These are phyloP conservation scores for Chunga burmeisteri DNA, from an alignment of 2,113 vertebrate genomes.

Conservation along the genomic window DNA sequence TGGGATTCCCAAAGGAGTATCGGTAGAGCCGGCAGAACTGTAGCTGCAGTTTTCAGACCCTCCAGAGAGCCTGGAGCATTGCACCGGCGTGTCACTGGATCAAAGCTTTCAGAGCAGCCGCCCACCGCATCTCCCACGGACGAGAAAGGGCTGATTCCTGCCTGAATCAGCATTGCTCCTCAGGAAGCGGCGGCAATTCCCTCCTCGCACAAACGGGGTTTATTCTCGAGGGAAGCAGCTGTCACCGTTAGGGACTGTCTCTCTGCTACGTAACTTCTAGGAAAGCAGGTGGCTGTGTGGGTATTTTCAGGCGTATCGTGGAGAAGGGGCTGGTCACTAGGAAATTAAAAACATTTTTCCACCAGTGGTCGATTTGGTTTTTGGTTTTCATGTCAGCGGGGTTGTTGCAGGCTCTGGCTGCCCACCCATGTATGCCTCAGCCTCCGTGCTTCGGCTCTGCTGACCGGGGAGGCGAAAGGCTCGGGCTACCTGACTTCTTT, in stretches of 20 bases:
- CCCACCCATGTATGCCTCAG: accelerated
- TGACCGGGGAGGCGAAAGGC: neutral
- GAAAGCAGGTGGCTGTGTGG: neutral
- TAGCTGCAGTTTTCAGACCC: neutral
- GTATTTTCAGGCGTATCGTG: neutral
- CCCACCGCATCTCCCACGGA: neutral
- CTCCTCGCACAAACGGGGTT: neutral
- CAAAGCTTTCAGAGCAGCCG: neutral
- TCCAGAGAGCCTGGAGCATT: neutral
- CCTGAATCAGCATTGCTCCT: neutral
- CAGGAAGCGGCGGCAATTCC: neutral
- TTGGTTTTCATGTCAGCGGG: neutral
- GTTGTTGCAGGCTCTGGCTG: neutral
- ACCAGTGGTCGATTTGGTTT: neutral
- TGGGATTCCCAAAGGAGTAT: neutral
- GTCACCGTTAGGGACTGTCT: neutral
- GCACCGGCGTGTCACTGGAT: neutral
- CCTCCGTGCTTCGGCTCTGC: accelerated
- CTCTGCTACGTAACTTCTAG: neutral
- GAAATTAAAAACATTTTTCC: neutral
- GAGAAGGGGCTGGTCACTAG: neutral
- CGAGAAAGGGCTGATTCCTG: neutral
- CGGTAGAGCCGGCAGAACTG: neutral
- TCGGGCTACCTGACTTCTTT: neutral
- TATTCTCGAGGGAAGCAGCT: neutral